Percentiles rank a stretch among this genome's conserved stretches.
Evolutionary conservation across 2,797 vertebrate genomes (phyloP).

Genomic region (Manis javanica): DNA sequence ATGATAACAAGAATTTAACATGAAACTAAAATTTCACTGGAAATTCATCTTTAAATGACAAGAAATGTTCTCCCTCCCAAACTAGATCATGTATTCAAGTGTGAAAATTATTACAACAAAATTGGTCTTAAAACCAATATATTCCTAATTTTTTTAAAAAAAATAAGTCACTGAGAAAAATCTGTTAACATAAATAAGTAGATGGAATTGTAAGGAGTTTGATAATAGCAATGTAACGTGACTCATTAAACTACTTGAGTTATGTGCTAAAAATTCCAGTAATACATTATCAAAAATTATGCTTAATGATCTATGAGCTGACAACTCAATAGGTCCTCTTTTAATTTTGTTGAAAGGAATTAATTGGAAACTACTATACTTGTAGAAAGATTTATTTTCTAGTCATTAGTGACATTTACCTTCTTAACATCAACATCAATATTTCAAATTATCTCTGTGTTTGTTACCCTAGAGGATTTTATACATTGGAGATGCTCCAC

Average conservation of each 20-base stretch:
- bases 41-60: slow-evolving; percentile 32
- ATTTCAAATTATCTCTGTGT: background rate
- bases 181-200: background rate
- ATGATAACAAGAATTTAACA: background rate
- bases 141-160: background rate
- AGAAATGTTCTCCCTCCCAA: background rate
- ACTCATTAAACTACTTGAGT: background rate
- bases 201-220: background rate
- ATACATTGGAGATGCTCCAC: background rate
- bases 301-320: slow-evolving; percentile 13
- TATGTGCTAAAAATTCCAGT: background rate
- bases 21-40: background rate
- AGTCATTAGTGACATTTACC: background rate
- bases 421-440: background rate
- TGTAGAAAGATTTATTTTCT: slow-evolving; percentile 29
- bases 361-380: background rate
- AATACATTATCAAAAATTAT: slow-evolving; percentile 31
- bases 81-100: background rate
- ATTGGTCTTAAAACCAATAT: background rate
- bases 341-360: slow-evolving; percentile 13
- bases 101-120: background rate
- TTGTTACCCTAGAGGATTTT: background rate
- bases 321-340: background rate
- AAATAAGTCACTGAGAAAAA: background rate
- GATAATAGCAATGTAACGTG: background rate